Evolutionary conservation across 2,888 invertebrate species (phyloP), one percentile per base, ranked within the genome.

Genomic region (Papilio elwesi): DNA sequence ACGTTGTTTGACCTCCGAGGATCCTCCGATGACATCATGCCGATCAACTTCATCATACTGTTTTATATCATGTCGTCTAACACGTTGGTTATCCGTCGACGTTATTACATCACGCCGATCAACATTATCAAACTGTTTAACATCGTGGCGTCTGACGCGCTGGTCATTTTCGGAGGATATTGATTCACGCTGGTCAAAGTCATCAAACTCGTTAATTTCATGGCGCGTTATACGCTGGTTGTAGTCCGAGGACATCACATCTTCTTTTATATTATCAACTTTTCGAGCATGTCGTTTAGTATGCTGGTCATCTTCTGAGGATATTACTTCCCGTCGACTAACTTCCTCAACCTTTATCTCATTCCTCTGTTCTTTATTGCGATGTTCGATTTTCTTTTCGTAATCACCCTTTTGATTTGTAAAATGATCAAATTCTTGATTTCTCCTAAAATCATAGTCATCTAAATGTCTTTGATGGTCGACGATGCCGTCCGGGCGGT

Each of bases 391-490:
- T 43, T 16, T 68, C 26, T 73, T 49, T 13, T 62, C 66, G 38
- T 72, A 53, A 38, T 77, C 64, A 63, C 78, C 74, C 38, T 64
- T 71, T 74, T 76, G 70, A 11, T 73, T 74, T 12, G 59, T 62
- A 10, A 55, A 53, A 62, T 77, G 36, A 43, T 78, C 71, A 26
- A 57, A 36, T 43, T 73, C 67, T 26, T 76, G 70, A 63, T 78
- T 79, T 26, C 51, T 78, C 48, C 76, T 77, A 72, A 82, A 80
- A 79, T 93, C 92, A 70, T 80, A 70, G 64, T 89, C 87, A 76
- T 92, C 91, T 69, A 85, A 85, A n/a, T 82, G 80, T 79, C 84
- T 88, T 76, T 91, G 92, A 52, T 88, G 85, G 76, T 91, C 89
- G 1, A 90, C 90, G 43, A 90, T 90, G 68, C 91, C 82, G 49